Percentiles rank a stretch among this genome's conserved stretches.
These are phyloP conservation scores for Pteromalus puparum DNA, from an alignment of 1,140 invertebrate species.

Conservation along the genomic window DNA sequence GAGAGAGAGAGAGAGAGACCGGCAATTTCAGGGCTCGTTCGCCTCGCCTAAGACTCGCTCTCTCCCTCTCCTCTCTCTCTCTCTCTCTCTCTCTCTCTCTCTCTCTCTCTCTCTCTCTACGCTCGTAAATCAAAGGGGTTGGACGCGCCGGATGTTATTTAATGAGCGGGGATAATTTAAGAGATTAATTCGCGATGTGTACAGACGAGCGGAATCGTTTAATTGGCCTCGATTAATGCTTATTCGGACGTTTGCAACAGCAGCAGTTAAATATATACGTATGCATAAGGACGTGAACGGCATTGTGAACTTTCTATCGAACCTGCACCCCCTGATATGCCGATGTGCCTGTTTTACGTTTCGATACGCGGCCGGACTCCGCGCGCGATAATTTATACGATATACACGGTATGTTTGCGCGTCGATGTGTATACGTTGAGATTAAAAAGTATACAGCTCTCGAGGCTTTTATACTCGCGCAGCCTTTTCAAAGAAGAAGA, in stretches of 20 bases:
- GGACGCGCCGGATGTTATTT: constrained; percentile 18
- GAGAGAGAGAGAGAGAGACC: neutral
- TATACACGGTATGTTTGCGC: too few species aligned
- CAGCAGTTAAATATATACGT: neutral
- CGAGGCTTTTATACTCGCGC: constrained; percentile 22
- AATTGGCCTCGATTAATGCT: constrained; percentile 32
- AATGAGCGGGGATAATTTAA: constrained; percentile 24
- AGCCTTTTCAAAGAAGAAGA: too few species aligned
- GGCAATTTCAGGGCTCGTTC: constrained; percentile 40
- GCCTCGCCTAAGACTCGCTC: constrained; percentile 23
- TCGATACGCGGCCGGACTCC: too few species aligned
- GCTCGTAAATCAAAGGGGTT: constrained; percentile 29
- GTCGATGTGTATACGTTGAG: too few species aligned
- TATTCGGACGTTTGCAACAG: constrained; percentile 1
- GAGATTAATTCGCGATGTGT: constrained; percentile 1
- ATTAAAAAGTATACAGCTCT: constrained; percentile 53
- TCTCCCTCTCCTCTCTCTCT: neutral
- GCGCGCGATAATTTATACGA: too few species aligned
- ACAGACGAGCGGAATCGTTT: neutral
- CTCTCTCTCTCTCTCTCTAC: neutral
- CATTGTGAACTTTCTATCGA: too few species aligned
- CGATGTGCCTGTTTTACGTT: too few species aligned
- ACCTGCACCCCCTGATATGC: too few species aligned
- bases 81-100: neutral
- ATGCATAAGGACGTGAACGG: too few species aligned